Conservation (phyloP, 2,797 vertebrate species). For the Malurus leucopterus region DNA sequence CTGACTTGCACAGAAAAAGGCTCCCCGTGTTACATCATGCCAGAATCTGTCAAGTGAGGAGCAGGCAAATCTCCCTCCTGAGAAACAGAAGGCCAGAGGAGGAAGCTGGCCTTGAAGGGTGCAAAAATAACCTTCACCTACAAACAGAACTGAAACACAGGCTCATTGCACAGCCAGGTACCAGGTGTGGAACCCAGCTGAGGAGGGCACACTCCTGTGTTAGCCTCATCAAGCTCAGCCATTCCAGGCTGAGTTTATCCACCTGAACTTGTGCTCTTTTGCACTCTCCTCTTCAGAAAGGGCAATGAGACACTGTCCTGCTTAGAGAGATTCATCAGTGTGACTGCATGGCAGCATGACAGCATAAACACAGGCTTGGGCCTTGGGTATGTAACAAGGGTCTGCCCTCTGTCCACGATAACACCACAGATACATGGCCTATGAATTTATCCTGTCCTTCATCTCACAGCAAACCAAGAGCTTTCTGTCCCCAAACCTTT, state of each 20-base stretch:
- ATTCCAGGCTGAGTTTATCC: not conserved
- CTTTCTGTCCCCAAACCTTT: not conserved
- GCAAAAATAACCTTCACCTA: not conserved
- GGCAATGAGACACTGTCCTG: not conserved
- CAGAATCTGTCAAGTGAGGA: not conserved
- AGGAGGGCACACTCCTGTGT: not conserved
- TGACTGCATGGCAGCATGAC: not conserved
- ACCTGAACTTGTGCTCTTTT: not conserved
- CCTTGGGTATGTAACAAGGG: rapidly evolving
- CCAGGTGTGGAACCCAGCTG: not conserved
- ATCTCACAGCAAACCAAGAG: not conserved
- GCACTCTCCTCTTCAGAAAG: not conserved
- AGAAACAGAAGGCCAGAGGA: not conserved
- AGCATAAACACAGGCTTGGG: not conserved
- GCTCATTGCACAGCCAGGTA: not conserved
- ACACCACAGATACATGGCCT: rapidly evolving
- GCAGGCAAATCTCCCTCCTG: not conserved
- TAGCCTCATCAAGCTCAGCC: not conserved
- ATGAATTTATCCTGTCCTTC: not conserved
- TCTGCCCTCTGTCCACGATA: not conserved
- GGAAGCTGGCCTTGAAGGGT: not conserved
- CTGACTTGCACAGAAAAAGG: not conserved
- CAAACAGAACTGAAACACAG: not conserved
- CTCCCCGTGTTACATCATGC: not conserved
- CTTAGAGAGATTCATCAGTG: not conserved